Base-by-base conservation (phyloP, 2,113 vertebrate genomes). In the Plestiodon gilberti region DNA sequence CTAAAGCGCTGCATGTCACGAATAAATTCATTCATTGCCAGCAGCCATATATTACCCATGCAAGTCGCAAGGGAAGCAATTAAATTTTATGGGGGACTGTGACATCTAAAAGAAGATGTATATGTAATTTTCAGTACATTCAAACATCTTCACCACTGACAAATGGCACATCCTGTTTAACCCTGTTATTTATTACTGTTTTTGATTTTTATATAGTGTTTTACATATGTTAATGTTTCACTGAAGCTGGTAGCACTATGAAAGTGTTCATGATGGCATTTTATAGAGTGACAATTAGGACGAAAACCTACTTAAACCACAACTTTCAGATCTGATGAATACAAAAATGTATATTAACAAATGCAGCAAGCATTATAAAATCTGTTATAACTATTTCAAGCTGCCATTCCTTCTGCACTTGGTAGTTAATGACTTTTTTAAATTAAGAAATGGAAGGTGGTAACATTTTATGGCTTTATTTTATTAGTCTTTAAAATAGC, bases 1-100 rank as follows among this genome's bases (percentile, higher is more conserved):
- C 40, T 65, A 74, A 62, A 84, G 35, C 52, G 3, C 8, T 67
- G 35, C 20, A 25, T 62, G 61, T 57, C 48, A 86, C 61, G 57
- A 78, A 78, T 78, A 86, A 82, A 71, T 82, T 78, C 43, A 86
- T 78, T 89, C 69, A 65, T 64, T 74, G 64, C 81, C 35, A 73
- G 79, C 76, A 78, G 43, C 65, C 3, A 40, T 55, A 82, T 52
- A 64, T 86, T 78, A 71, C 30, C 35, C 57, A 33, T 78, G 28
- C 67, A 83, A 82, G 28, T 62, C 20, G 57, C 25, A 86, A 67
- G n/a, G 43, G 30, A 81, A 86, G 57, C 40, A 67, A 67, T 75
- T 84, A 55, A 40, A 74, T 80, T 88, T 84, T 84, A 81, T 75
- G 28, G 78, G 20, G 38, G 14, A n/a, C 33, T 67, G 78, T 87